Conservation (phyloP, 2,113 vertebrate species). For the Ceyx margarethae region DNA sequence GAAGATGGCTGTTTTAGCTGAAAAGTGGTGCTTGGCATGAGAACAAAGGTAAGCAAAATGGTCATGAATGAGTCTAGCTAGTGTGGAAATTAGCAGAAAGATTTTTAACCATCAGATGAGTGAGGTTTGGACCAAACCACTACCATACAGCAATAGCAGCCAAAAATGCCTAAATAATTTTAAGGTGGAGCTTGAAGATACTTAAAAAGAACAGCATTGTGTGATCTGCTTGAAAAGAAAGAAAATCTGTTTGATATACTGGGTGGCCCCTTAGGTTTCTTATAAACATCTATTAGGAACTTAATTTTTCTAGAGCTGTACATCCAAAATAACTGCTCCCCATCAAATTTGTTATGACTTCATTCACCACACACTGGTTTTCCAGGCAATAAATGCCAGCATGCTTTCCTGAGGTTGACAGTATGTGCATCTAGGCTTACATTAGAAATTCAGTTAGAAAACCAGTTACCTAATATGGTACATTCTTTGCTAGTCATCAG, state of each 20-base stretch:
- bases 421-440: not conserved
- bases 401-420: slow-evolving; percentile 14
- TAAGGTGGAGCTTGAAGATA: not conserved
- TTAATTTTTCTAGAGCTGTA: not conserved
- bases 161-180: not conserved
- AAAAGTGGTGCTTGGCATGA: not conserved
- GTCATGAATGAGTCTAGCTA: not conserved
- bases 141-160: not conserved
- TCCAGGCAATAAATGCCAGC: not conserved
- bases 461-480: not conserved
- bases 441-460: not conserved
- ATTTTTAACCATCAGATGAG: not conserved
- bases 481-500: not conserved
- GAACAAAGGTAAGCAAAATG: not conserved
- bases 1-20: not conserved
- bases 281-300: slow-evolving; percentile 20
- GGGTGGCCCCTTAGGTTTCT: not conserved
- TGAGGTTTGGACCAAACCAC: not conserved
- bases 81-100: not conserved
- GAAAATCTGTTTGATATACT: not conserved
- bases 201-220: not conserved
- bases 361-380: not conserved
- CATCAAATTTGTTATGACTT: slow-evolving; percentile 36
- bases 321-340: not conserved
- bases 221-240: not conserved